Evolutionary conservation across 2,888 invertebrate genomes (phyloP).

Genomic region (Drosophila heteroneura): DNA sequence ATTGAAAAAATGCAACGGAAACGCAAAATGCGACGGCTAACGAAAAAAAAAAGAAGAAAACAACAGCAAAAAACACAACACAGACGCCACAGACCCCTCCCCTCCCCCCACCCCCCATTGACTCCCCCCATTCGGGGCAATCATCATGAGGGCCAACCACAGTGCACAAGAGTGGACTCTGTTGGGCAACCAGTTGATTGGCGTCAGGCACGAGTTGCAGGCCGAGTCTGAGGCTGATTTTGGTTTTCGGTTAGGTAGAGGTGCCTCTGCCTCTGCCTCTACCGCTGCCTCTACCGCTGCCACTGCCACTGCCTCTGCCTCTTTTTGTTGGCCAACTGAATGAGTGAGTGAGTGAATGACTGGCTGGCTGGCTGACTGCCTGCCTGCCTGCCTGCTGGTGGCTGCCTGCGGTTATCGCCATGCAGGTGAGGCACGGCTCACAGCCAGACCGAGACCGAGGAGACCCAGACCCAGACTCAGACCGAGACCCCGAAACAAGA

Average conservation of each 20-base stretch:
- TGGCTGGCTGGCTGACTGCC: slow-evolving; percentile 23
- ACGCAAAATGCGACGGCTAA: slow-evolving; percentile 65
- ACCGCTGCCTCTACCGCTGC: slow-evolving; percentile 9
- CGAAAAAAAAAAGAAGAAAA: slow-evolving; percentile 25
- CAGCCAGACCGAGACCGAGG: slow-evolving; percentile 24
- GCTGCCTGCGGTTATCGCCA: slow-evolving; percentile 66
- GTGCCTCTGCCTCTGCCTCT: slow-evolving; percentile 23
- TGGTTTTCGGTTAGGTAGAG: slow-evolving; percentile 15
- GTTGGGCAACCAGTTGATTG: slow-evolving; percentile 76
- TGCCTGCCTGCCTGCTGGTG: slow-evolving; percentile 30
- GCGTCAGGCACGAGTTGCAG: slow-evolving; percentile 64
- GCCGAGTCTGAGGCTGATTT: slow-evolving; percentile 26
- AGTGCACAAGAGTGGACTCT: slow-evolving; percentile 31
- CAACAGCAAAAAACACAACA: slow-evolving; percentile 12
- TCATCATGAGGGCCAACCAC: slow-evolving; percentile 9
- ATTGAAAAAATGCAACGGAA: slow-evolving; percentile 73
- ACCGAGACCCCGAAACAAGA: slow-evolving; percentile 5
- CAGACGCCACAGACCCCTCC: slow-evolving; percentile 7
- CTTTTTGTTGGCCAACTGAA: slow-evolving; percentile 57
- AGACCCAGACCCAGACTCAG: slow-evolving; percentile 15
- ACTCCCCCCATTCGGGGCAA: background rate
- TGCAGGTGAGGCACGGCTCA: slow-evolving; percentile 63
- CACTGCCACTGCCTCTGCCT: background rate
- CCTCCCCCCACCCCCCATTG: too few relatives aligned
- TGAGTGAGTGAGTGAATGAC: slow-evolving; percentile 4